A percentile compares a stretch with the other conserved stretches of the same genome.
Conservation (phyloP, 2,113 vertebrate species). For the Daphoenositta chrysoptera region DNA sequence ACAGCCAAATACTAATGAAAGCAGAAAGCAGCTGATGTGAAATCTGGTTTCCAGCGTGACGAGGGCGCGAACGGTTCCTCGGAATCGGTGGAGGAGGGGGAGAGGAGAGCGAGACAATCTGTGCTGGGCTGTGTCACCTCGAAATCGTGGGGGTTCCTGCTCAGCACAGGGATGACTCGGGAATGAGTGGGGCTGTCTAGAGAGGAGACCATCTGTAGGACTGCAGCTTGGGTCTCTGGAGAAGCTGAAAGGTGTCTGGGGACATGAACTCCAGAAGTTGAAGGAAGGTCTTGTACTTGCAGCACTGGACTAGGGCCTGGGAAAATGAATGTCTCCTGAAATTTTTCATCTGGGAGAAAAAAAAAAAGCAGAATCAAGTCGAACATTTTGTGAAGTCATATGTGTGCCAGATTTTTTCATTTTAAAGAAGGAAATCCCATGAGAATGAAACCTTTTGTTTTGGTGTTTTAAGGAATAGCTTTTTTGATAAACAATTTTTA, state of each 20-base stretch:
- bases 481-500: not conserved
- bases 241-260: not conserved
- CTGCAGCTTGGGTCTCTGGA: not conserved
- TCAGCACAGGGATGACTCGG: not conserved
- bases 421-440: not conserved
- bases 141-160: not conserved
- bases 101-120: slow-evolving; percentile 20
- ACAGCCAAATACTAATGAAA: not conserved
- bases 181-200: not conserved
- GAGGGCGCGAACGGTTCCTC: rapidly evolving
- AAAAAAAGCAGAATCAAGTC: not conserved
- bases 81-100: not conserved
- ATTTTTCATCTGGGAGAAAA: not conserved
- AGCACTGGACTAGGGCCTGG: not conserved
- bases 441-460: not conserved
- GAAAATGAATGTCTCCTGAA: not conserved
- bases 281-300: not conserved
- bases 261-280: not conserved
- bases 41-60: not conserved
- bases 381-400: not conserved
- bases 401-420: not conserved
- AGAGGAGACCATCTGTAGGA: not conserved
- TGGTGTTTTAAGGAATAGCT: not conserved
- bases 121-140: not conserved
- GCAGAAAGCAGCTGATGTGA: not conserved